These are phyloP conservation scores for Lindbergichthys nudifrons DNA, from an alignment of 2,797 vertebrate species.

Conservation along the genomic window DNA sequence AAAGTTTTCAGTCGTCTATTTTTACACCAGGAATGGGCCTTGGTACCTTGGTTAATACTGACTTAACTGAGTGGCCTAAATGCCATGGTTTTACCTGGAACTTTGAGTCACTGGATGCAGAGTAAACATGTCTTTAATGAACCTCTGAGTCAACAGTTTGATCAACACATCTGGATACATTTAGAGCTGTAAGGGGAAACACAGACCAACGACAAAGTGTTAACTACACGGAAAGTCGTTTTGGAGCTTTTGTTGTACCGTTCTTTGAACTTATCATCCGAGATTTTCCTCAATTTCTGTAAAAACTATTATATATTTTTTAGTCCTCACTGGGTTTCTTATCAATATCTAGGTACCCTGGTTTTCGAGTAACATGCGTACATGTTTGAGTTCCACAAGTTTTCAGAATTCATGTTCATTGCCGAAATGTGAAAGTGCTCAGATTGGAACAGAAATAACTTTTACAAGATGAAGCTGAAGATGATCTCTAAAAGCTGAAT, in stretches of 20 bases:
- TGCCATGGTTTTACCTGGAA: background rate
- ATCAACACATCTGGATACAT: slow-evolving; percentile 8
- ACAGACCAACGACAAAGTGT: background rate
- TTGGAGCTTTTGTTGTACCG: background rate
- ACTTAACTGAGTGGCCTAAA: background rate
- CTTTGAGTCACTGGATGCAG: background rate
- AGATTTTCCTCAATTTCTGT: too few relatives aligned
- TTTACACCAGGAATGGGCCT: background rate
- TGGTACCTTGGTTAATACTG: background rate
- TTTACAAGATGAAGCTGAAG: slow-evolving; percentile 30
- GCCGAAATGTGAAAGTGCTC: background rate
- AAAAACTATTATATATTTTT: background rate
- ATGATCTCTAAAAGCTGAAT: slow-evolving; percentile 71
- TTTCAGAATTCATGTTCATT: background rate
- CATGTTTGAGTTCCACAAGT: background rate
- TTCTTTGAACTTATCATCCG: background rate
- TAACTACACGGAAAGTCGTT: background rate
- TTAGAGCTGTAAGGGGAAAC: slow-evolving; percentile 23
- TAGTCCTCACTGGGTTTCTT: background rate
- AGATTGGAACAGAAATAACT: background rate
- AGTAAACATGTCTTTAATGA: too few relatives aligned
- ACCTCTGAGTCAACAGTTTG: background rate
- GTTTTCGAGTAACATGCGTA: background rate
- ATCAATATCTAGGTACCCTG: background rate
- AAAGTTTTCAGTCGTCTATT: background rate